These are phyloP conservation scores for Drosophila fuyamai DNA, from an alignment of 1,140 invertebrate species.

Conservation along the genomic window DNA sequence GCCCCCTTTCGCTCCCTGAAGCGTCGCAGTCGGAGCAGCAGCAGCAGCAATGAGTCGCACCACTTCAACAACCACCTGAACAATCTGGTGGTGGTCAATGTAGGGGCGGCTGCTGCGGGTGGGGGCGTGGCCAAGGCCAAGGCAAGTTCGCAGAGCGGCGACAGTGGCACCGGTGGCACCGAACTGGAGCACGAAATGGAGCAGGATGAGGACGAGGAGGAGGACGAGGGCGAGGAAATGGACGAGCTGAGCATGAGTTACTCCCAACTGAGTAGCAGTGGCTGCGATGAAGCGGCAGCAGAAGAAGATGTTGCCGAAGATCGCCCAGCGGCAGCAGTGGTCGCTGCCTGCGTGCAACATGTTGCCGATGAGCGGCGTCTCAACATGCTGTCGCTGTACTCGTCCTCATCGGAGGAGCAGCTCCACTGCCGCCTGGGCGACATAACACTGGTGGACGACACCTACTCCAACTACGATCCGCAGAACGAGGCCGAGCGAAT, in stretches of 20 bases:
- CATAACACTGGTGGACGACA: constrained; percentile 83
- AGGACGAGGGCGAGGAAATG: constrained; percentile 57
- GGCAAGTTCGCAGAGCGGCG: constrained; percentile 76
- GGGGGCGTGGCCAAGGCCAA: constrained; percentile 40
- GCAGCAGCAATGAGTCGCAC: constrained; percentile 80
- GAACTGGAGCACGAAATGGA: constrained; percentile 78
- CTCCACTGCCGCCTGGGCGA: constrained; percentile 74
- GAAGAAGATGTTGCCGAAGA: constrained; percentile 5
- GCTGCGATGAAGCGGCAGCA: constrained; percentile 64
- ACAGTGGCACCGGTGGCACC: constrained; percentile 80
- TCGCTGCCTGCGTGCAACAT: constrained; percentile 40
- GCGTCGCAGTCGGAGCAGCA: constrained; percentile 82
- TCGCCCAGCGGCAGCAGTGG: neutral
- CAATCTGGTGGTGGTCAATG: constrained; percentile 55
- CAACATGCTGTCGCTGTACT: constrained; percentile 72
- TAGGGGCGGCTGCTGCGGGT: constrained; percentile 27
- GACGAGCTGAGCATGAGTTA: constrained; percentile 76
- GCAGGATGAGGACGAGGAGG: constrained; percentile 55
- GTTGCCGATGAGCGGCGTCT: constrained; percentile 50
- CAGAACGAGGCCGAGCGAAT: constrained; percentile 84
- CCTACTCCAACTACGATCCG: constrained; percentile 79
- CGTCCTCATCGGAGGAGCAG: constrained; percentile 75
- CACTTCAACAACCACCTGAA: constrained; percentile 47
- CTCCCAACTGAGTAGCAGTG: constrained; percentile 77
- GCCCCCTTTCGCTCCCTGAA: constrained; percentile 78